Base-by-base conservation (phyloP, 2,888 invertebrate species). In the Apomyelois bistriatella region DNA sequence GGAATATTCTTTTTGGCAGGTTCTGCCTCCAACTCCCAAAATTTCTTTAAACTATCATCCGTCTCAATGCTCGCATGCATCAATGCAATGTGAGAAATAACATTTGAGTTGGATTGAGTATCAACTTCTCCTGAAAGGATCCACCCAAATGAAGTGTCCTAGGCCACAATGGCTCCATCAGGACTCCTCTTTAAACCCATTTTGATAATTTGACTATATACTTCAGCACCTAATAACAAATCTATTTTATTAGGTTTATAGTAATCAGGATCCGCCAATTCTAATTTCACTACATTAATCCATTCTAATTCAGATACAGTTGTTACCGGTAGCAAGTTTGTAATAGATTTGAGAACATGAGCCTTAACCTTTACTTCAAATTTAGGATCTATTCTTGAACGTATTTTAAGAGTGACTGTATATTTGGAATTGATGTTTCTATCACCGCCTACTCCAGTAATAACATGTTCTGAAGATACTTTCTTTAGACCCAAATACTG, bases 211-310 rank as follows among this genome's bases (percentile, higher is more conserved):
- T 47, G 38, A 12, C 47, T 46, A 28, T 32, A 53, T n/a, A 53
- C 22, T 32, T 47, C 47, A n/a, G 52, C 52, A 28, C 47, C 52
- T 12, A 53, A 40, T 38, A 53, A 47, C 8, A 53, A 3, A 17
- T 47, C 47, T 3, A 53, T 53, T 47, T 40, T 40, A 30, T 47
- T 47, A 15, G 47, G 35, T 1, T 4, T 13, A 16, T 47, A 8
- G 15, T 35, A 47, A n/a, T 47, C 32, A n/a, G 40, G 52, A 30
- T 53, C 52, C 9, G 52, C 52, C 2, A 53, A 17, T 12, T 30
- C 10, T n/a, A 47, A 36, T 7, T 47, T 30, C 2, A 10, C n/a
- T 4, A 15, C 12, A 30, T 47, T 40, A 32, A 40, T 15, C 30
- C 28, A 40, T 30, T 3, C 7, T 28, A 28, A 28, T 5, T 53